Evolutionary conservation across 2,888 invertebrate genomes (phyloP).

Genomic region (Habroteleia sp.): DNA sequence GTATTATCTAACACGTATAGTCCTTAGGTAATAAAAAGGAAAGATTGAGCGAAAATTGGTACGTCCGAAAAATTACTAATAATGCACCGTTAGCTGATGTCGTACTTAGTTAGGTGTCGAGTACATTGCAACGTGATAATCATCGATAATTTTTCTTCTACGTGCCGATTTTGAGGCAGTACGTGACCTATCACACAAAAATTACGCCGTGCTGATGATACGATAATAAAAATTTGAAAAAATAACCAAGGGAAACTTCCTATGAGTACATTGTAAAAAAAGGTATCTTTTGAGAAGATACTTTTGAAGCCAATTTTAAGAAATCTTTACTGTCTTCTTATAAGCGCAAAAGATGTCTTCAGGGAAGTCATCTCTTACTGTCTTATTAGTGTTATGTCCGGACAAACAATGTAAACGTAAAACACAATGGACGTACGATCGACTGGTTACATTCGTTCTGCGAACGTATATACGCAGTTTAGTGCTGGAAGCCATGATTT

Average conservation of each 20-base stretch:
- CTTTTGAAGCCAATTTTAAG: too few species aligned
- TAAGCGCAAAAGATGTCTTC: too few species aligned
- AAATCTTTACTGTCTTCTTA: too few species aligned
- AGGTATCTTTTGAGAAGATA: too few species aligned
- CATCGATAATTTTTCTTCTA: slow-evolving; percentile 80
- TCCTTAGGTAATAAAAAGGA: slow-evolving; percentile 32
- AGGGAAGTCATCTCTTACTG: too few species aligned
- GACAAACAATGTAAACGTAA: too few species aligned
- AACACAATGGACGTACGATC: too few species aligned
- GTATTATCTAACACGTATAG: slow-evolving; percentile 32
- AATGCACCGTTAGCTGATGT: slow-evolving; percentile 67
- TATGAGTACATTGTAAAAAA: not conserved
- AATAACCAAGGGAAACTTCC: slow-evolving; percentile 59
- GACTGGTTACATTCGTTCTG: too few species aligned
- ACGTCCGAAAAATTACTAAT: slow-evolving; percentile 55
- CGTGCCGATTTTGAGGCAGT: slow-evolving; percentile 76
- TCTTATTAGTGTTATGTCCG: too few species aligned
- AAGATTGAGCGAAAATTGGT: slow-evolving; percentile 50
- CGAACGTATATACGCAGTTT: too few species aligned
- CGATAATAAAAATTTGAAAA: slow-evolving; percentile 71
- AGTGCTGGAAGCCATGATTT: too few species aligned
- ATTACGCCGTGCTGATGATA: slow-evolving; percentile 73
- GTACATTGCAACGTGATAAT: slow-evolving; percentile 72
- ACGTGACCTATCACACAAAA: slow-evolving; percentile 57
- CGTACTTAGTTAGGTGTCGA: slow-evolving; percentile 69